Base-by-base conservation (phyloP, 2,113 vertebrate species). In the Naja naja region DNA sequence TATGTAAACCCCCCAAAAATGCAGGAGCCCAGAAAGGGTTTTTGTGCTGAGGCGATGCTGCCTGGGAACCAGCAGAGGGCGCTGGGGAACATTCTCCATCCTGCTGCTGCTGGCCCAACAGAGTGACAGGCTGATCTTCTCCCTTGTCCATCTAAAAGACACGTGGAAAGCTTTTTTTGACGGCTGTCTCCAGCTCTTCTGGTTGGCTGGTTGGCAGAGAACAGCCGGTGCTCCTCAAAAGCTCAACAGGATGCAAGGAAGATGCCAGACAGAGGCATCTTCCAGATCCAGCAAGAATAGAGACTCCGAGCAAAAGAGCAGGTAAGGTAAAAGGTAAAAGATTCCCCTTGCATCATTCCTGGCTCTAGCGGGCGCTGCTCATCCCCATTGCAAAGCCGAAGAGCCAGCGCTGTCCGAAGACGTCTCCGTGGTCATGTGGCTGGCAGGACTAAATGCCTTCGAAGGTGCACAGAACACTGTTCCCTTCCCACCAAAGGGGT, bases 1-100 rank as follows among this genome's bases (percentile, higher is more conserved):
- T 90, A 93, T 39, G n/a, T 64, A 90, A 93, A n/a, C n/a, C 81
- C 45, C 81, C 25, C 11, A 49, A 88, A 81, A 55, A 87, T 39
- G 43, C 88, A 49, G 27, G 30, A 49, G 30, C n/a, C 45, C 43
- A 27, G 6, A 55, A 4, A 3, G 16, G n/a, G 47, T 49, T 49
- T 9, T 53, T 25, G 34, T n/a, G 2, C 45, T 4, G 23, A 45
- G 54, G 16, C 23, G 4, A 23, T 53, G 9, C 9, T 1, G 5
- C 30, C 9, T 0, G 2, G 6, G 18, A 11, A 56, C 89, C 92
- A 45, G 92, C 92, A 93, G 92, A n/a, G 81, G 89, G 54, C 47
- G 6, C 74, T 9, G 25, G 54, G 1, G 11, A 11, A 23, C 5
- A 10, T 18, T 12, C 23, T 30, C n/a, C 8, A 20, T 16, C 43